A percentile compares a stretch with the other conserved stretches of the same genome.
Conservation (phyloP, 2,113 vertebrate species). For the Antigone vipio region DNA sequence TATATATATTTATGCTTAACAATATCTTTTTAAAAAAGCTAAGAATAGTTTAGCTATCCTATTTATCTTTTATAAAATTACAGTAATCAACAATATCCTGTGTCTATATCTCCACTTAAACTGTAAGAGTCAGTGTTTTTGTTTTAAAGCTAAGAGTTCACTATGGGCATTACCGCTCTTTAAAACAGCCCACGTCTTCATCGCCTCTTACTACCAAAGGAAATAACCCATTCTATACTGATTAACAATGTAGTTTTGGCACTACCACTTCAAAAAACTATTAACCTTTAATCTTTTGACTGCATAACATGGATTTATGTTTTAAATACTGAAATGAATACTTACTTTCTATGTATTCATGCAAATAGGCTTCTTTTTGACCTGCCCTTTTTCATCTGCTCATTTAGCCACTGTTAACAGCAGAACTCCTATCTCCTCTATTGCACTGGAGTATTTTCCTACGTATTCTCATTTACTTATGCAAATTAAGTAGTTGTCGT, state of each 20-base stretch:
- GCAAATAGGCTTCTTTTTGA: background rate
- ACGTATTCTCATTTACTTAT: background rate
- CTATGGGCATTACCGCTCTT: background rate
- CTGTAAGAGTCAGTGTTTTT: background rate
- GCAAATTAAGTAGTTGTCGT: slow-evolving; percentile 5
- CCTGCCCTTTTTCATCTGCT: background rate
- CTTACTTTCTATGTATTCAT: background rate
- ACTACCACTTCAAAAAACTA: slow-evolving; percentile 2
- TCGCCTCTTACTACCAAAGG: background rate
- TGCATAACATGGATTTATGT: background rate
- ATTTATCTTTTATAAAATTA: background rate
- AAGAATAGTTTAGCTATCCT: background rate
- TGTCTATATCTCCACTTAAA: background rate
- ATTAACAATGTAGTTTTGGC: background rate
- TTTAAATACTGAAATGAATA: background rate
- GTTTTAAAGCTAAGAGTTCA: background rate
- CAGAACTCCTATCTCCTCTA: background rate
- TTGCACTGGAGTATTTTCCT: background rate
- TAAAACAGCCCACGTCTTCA: background rate
- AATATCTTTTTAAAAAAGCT: background rate
- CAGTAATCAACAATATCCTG: background rate
- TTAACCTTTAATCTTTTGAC: slow-evolving; percentile 14
- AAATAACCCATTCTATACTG: background rate
- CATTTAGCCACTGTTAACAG: background rate
- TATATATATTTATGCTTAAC: background rate